These are phyloP conservation scores for Coracias cyanogaster DNA, from an alignment of 2,797 vertebrate species.

Conservation along the genomic window DNA sequence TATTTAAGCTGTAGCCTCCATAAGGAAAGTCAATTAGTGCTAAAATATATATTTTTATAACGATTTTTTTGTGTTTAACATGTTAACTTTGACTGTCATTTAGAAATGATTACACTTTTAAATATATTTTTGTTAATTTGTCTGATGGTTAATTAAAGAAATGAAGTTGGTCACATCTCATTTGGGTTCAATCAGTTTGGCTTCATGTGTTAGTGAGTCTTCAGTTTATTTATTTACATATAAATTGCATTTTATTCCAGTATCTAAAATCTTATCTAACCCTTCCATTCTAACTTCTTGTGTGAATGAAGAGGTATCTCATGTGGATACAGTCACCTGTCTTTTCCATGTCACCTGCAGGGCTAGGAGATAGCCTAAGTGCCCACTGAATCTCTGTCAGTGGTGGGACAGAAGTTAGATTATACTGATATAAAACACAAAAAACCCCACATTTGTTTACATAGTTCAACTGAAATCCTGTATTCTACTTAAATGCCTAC, in stretches of 20 bases:
- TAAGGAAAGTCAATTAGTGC: neutral
- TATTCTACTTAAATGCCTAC: neutral
- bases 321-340: neutral
- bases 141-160: neutral
- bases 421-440: neutral
- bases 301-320: neutral
- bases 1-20: neutral
- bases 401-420: neutral
- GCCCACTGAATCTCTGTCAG: neutral
- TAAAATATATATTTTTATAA: neutral
- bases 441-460: neutral
- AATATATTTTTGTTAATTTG: conserved; percentile 18
- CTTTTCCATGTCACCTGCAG: neutral
- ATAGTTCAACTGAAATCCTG: neutral
- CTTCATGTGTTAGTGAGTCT: neutral
- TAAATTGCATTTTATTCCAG: neutral
- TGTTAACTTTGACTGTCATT: neutral
- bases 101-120: neutral
- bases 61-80: neutral
- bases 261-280: neutral
- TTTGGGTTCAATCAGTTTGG: neutral
- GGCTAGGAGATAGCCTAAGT: neutral
- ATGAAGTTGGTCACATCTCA: neutral
- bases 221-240: neutral
- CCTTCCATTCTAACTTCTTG: neutral